Base-by-base conservation (phyloP, 1,140 invertebrate species). In the Halictus rubicundus region DNA sequence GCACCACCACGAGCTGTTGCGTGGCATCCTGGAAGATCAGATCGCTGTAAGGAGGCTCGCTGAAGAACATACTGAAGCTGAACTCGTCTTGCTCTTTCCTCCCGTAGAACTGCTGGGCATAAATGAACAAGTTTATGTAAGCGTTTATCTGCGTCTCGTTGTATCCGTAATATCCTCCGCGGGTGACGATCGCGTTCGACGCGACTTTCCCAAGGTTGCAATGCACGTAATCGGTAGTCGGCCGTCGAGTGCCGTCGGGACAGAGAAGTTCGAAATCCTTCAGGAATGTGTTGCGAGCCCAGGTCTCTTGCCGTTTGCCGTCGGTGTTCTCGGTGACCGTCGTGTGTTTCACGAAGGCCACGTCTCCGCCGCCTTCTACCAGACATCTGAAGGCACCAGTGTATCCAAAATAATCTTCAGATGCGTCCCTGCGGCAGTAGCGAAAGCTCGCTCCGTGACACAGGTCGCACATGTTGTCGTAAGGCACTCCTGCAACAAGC, bases 201-300 rank as follows among this genome's bases (percentile, higher is more conserved):
- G 98, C 97, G 0, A 99, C 97, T 90, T 96, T 96, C 21, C 98
- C 98, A 32, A 99, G 91, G 92, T 99, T 98, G 90, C 98, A 99
- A 25, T 94, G 92, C 65, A 94, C 91, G 90, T 97, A 99, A n/a
- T 98, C 95, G 54, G 95, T 94, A 37, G 97, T 95, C 27, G 96
- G 94, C 0, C 95, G 95, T 23, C 97, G 94, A 2, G 96, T 97
- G 14, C 98, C 98, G 93, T 99, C 98, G 7, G 97, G 96, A 92
- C 98, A 99, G 2, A 99, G 93, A 2, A 99, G 93, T 91, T 99
- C 97, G 91, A 98, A 98, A 90, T 99, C 98, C 87, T 98, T 97
- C 1, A 95, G 95, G 32, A 99, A 94, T 25, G 98, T 95, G 89
- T 99, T 98, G 25, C 99, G 93, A 0, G 98, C 97, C 98, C 98